Percentiles rank a stretch among this genome's conserved stretches.
Conservation (phyloP, 2,113 vertebrate genomes). For the Xiphophorus maculatus region DNA sequence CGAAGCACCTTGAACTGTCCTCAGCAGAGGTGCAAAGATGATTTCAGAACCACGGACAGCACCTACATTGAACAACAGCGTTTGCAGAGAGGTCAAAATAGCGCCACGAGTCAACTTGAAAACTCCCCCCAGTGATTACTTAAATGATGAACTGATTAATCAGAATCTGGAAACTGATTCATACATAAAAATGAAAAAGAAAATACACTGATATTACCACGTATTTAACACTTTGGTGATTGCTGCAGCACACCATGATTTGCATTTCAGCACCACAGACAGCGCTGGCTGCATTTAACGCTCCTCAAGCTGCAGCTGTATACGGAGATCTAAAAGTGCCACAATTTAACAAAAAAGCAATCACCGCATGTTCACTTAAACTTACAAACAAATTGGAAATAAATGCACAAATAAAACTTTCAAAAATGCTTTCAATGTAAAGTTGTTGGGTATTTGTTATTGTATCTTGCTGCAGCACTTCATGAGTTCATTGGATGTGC, state of each 20-base stretch:
- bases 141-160: not conserved
- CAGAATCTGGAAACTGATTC: not conserved
- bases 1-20: conserved; percentile 63
- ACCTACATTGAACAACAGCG: not conserved
- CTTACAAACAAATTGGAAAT: not conserved
- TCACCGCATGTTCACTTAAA: not conserved
- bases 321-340: not conserved
- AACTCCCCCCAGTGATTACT: not conserved
- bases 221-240: not conserved
- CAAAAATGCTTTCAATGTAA: not conserved
- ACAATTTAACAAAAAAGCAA: not conserved
- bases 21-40: conserved; percentile 15
- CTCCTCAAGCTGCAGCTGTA: not conserved
- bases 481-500: too few relatives aligned
- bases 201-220: not conserved
- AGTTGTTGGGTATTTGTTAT: too few relatives aligned
- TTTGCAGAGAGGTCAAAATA: not conserved
- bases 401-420: not conserved
- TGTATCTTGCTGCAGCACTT: too few relatives aligned
- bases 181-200: not conserved
- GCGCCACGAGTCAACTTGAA: not conserved
- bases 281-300: not conserved
- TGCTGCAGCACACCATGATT: not conserved
- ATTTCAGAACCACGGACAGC: conserved; percentile 68
- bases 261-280: not conserved